These are phyloP conservation scores for Anneissia japonica DNA, from an alignment of 35 echinoderm and acorn worm species.

Conservation along the genomic window DNA sequence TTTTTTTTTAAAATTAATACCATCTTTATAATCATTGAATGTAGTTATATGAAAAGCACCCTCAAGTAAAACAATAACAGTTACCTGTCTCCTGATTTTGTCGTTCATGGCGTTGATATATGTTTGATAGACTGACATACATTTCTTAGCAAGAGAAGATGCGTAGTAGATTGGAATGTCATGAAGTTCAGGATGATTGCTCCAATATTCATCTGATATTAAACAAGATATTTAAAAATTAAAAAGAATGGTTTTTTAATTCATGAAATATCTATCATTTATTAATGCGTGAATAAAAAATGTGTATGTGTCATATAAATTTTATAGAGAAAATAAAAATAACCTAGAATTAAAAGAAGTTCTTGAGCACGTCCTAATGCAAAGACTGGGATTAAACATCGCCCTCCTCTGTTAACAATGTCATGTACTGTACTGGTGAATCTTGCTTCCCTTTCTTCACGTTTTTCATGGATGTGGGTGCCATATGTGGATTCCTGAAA, in stretches of 20 bases:
- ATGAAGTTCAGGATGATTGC: slow-evolving; percentile 94
- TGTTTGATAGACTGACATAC: slow-evolving; percentile 96
- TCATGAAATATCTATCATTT: not conserved
- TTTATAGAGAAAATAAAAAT: not conserved
- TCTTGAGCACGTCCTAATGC: slow-evolving; percentile 88
- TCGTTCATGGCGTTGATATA: slow-evolving; percentile 99
- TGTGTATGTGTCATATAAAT: not conserved
- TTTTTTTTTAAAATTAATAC: too few relatives aligned
- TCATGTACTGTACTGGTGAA: slow-evolving; percentile 92
- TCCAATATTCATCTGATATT: slow-evolving; percentile 90
- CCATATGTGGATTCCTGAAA: slow-evolving; percentile 90
- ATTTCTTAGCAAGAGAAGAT: slow-evolving; percentile 88
- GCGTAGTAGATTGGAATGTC: slow-evolving; percentile 98
- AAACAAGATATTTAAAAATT: slow-evolving; percentile 8
- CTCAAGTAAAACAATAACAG: too few relatives aligned
- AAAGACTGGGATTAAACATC: slow-evolving; percentile 96
- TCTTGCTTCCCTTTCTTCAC: slow-evolving; percentile 74
- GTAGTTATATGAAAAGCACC: too few relatives aligned
- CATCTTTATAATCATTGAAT: too few relatives aligned
- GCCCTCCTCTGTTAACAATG: slow-evolving; percentile 95
- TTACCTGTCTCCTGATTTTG: slow-evolving; percentile 94
- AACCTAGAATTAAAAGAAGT: slow-evolving; percentile 77
- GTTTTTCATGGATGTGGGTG: slow-evolving; percentile 93
- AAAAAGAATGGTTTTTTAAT: not conserved
- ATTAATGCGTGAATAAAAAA: not conserved